Percentiles rank a stretch among this genome's conserved stretches.
These are phyloP conservation scores for Pitta sordida DNA, from an alignment of 2,113 vertebrate species.

Conservation along the genomic window DNA sequence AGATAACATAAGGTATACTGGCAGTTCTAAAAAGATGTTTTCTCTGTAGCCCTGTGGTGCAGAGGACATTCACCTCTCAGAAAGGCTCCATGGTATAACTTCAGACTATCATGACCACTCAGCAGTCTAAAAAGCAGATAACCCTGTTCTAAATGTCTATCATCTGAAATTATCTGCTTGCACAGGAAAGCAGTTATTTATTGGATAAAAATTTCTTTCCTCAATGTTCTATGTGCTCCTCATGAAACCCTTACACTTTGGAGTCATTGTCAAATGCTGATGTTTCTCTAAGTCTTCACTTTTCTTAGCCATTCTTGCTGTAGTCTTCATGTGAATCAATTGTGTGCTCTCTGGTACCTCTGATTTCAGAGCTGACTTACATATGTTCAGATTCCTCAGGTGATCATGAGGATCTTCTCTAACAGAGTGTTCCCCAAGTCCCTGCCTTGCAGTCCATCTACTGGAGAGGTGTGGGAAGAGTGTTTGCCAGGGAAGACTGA, in stretches of 20 bases:
- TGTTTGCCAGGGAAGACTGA: not conserved
- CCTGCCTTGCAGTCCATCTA: not conserved
- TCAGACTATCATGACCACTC: not conserved
- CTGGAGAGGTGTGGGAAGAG: not conserved
- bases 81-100: not conserved
- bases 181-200: not conserved
- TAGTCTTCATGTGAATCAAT: not conserved
- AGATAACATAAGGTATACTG: not conserved
- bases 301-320: not conserved
- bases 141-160: not conserved
- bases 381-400: not conserved
- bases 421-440: not conserved
- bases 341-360: not conserved
- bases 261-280: not conserved
- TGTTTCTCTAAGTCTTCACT: not conserved
- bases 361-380: not conserved
- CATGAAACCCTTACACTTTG: not conserved
- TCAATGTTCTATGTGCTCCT: not conserved
- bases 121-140: not conserved
- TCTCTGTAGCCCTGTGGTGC: not conserved
- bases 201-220: not conserved
- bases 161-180: not conserved
- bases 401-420: not conserved
- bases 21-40: not conserved
- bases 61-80: not conserved